Conservation (phyloP, 2,797 vertebrate species). For the Myotis findleyi region DNA sequence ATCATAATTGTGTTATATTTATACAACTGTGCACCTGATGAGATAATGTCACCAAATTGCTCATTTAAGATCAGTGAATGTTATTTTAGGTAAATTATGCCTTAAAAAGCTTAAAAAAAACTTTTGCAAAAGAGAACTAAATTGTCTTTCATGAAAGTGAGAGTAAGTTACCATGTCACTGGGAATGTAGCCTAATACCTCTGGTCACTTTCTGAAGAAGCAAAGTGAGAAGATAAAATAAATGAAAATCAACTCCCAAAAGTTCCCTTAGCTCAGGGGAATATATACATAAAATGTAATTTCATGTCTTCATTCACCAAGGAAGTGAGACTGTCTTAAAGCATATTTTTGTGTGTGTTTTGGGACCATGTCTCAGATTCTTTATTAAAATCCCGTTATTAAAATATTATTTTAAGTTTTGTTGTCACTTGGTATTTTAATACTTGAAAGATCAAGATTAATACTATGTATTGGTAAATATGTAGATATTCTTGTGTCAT, state of each 20-base stretch:
- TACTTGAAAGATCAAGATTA: neutral
- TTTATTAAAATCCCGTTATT: slow-evolving; percentile 2
- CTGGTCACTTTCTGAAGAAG: slow-evolving; percentile 13
- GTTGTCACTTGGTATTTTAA: neutral
- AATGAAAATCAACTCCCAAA: neutral
- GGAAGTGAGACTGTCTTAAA: neutral
- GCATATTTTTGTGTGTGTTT: neutral
- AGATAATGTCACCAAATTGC: neutral
- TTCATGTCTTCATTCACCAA: neutral
- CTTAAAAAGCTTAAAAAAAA: neutral
- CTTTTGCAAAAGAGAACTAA: neutral
- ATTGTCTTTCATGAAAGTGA: neutral
- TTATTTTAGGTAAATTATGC: neutral
- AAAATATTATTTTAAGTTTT: neutral
- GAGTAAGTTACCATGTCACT: neutral
- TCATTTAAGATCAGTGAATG: neutral
- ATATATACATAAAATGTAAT: neutral
- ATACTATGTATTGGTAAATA: neutral
- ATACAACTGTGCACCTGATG: neutral
- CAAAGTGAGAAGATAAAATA: neutral
- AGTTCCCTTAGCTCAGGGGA: neutral
- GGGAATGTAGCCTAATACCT: neutral
- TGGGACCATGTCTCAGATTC: neutral
- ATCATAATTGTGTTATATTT: neutral
- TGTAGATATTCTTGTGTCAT: neutral